These are phyloP conservation scores for Pseudomugil gertrudae DNA, from an alignment of 2,797 vertebrate species.

Conservation along the genomic window DNA sequence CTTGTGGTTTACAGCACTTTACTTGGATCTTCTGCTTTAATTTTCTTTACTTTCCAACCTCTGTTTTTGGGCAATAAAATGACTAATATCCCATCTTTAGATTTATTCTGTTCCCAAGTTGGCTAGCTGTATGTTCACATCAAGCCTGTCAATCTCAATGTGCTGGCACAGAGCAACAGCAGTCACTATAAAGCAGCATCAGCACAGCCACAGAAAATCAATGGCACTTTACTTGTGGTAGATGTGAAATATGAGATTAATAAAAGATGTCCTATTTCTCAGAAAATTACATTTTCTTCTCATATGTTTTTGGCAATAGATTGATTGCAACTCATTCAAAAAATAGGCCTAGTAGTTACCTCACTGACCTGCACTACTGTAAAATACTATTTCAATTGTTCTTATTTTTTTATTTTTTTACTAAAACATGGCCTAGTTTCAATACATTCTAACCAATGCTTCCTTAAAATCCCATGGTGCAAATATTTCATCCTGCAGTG, in stretches of 20 bases:
- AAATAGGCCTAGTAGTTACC: neutral
- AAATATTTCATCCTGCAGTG: conserved; percentile 1
- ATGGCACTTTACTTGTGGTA: conserved; percentile 60
- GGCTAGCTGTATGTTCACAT: conserved; percentile 41
- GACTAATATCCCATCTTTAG: conserved; percentile 56
- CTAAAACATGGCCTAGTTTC: neutral
- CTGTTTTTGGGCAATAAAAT: conserved; percentile 60
- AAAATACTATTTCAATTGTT: too few species aligned
- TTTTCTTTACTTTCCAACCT: conserved; percentile 40
- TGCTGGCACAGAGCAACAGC: conserved; percentile 41
- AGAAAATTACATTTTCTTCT: conserved; percentile 52
- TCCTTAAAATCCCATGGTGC: neutral
- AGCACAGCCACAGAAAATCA: conserved; percentile 57
- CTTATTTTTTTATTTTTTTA: neutral
- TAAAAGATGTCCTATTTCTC: conserved; percentile 57
- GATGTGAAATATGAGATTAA: conserved; percentile 60
- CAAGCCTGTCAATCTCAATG: conserved; percentile 60
- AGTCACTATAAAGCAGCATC: conserved; percentile 51
- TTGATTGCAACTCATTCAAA: conserved; percentile 31
- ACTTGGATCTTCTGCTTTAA: conserved; percentile 51
- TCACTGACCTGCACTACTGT: neutral
- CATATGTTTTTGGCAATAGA: conserved; percentile 34
- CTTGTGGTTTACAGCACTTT: conserved; percentile 69
- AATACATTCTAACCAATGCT: conserved; percentile 15
- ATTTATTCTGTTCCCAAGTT: conserved; percentile 54